A percentile compares a stretch with the other conserved stretches of the same genome.
Conservation (phyloP, 37 sponge, comb jelly and placozoan genomes). For the Eunapius fragilis region DNA sequence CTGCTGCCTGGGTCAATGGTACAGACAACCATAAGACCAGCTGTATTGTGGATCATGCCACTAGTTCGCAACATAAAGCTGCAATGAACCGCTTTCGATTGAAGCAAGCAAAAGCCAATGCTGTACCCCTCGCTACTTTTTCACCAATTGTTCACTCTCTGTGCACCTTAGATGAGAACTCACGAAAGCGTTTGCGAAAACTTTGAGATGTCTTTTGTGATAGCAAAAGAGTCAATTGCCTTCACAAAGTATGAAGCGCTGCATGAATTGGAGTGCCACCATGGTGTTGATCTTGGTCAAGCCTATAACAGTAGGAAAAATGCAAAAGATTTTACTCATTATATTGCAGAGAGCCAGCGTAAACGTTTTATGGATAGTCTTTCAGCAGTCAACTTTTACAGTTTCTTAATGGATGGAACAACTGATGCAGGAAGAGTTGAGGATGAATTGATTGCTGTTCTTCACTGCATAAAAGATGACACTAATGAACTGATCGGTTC, state of each 20-base stretch:
- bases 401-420: slow-evolving; percentile 76
- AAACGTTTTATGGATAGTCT: not conserved
- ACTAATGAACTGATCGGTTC: slow-evolving; percentile 8
- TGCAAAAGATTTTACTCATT: not conserved
- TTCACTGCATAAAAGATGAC: slow-evolving; percentile 8
- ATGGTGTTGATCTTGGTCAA: slow-evolving; percentile 60
- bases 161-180: slow-evolving; percentile 11
- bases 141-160: slow-evolving; percentile 45
- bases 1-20: slow-evolving; percentile 52
- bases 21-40: slow-evolving; percentile 66
- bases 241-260: slow-evolving; percentile 46
- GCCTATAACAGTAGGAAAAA: slow-evolving; percentile 5
- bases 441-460: slow-evolving; percentile 54
- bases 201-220: no score
- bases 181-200: slow-evolving; percentile 4
- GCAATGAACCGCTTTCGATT: slow-evolving; percentile 19
- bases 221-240: slow-evolving; percentile 54
- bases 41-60: slow-evolving; percentile 65
- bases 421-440: slow-evolving; percentile 45
- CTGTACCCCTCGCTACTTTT: slow-evolving; percentile 9
- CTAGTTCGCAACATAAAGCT: slow-evolving; percentile 40
- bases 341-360: slow-evolving; percentile 48
- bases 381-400: slow-evolving; percentile 27
- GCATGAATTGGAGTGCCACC: slow-evolving; percentile 39
- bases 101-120: slow-evolving; percentile 39